Percentiles rank a stretch among this genome's conserved stretches.
These are phyloP conservation scores for Trinorchestia longiramus DNA, from an alignment of 1,140 invertebrate species.

Conservation along the genomic window DNA sequence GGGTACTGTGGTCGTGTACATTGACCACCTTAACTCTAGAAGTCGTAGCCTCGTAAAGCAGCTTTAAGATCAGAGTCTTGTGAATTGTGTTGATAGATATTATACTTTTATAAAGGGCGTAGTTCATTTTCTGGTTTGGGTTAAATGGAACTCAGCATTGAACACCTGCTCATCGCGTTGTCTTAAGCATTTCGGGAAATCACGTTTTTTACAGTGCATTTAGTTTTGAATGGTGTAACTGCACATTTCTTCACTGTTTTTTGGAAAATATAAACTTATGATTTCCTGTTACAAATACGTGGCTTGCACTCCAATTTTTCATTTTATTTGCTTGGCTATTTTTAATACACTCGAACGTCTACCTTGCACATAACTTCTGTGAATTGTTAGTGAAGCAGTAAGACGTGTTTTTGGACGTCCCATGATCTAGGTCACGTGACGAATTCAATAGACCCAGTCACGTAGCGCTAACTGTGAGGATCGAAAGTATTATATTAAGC, in stretches of 20 bases:
- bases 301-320: not conserved
- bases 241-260: not conserved
- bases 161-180: not conserved
- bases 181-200: not conserved
- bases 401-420: not conserved
- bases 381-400: not conserved
- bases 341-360: not conserved
- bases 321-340: not conserved
- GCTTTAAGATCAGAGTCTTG: not conserved
- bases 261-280: not conserved
- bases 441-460: not conserved
- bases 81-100: not conserved
- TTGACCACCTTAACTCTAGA: not conserved
- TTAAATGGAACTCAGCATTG: not conserved
- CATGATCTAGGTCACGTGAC: not conserved
- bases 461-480: not conserved
- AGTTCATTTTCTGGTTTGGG: not conserved
- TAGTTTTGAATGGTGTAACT: not conserved
- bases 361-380: not conserved
- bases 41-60: not conserved
- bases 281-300: not conserved
- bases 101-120: not conserved
- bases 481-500: not conserved
- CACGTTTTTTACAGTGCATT: not conserved
- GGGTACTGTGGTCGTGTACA: not conserved